Conservation (phyloP, 2,888 invertebrate genomes). For the Apantesis nais region DNA sequence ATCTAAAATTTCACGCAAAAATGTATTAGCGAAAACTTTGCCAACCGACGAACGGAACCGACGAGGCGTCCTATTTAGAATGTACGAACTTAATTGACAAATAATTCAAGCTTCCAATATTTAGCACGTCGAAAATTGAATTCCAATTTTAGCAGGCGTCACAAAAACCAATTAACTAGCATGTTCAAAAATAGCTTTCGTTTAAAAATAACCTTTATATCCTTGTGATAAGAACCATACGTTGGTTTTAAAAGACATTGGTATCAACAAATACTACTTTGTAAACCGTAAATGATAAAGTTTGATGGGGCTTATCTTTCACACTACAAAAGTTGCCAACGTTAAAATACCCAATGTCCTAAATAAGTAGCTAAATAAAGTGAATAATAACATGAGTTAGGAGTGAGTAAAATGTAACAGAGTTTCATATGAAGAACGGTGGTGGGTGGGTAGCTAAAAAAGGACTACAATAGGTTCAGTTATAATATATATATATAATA, state of each 20-base stretch:
- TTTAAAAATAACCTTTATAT: conserved; percentile 13
- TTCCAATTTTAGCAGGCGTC: conserved; percentile 30
- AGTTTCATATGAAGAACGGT: too few relatives aligned
- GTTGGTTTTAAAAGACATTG: not conserved
- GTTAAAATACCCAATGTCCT: conserved; percentile 22
- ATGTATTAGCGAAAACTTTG: not conserved
- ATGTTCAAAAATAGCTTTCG: not conserved
- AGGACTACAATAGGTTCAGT: too few relatives aligned
- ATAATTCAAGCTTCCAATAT: conserved; percentile 44
- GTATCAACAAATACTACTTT: conserved; percentile 13
- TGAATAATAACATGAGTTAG: conserved; percentile 28
- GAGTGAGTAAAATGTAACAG: not conserved
- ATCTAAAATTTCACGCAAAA: not conserved
- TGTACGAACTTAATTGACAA: conserved; percentile 39
- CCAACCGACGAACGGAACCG: not conserved
- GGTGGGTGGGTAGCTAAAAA: too few relatives aligned
- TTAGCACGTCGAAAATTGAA: conserved; percentile 40
- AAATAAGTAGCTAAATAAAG: conserved; percentile 40
- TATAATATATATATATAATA: too few relatives aligned
- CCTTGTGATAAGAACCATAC: not conserved
- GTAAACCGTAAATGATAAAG: conserved; percentile 35
- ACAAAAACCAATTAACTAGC: conserved; percentile 16
- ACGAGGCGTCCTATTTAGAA: not conserved
- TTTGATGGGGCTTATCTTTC: conserved; percentile 43
- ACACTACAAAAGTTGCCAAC: conserved; percentile 34